Base-by-base conservation (phyloP, 2,113 vertebrate genomes). In the Piprites chloris region DNA sequence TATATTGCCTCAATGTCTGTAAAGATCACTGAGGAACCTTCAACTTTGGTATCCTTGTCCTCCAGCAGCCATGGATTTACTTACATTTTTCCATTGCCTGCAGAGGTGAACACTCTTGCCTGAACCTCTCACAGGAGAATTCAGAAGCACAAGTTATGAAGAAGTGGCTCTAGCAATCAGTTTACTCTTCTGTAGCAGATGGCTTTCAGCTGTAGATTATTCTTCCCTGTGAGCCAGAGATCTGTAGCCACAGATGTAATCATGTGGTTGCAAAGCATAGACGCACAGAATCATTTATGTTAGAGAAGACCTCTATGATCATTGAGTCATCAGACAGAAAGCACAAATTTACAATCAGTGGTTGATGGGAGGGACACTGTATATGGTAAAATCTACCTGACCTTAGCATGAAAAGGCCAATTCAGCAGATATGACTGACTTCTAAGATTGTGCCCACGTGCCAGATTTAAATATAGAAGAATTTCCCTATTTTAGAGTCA, bases 41-140 rank as follows among this genome's bases (percentile, higher is more conserved):
- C 67, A 72, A 0, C 11, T 61, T 55, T 21, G 37, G 2, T 47
- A 52, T 30, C 33, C 35, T 58, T 0, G 0, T 77, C 17, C 41
- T 65, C 13, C 49, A 33, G 10, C 28, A 80, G 26, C 24, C 65
- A 4, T 61, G 44, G 27, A 41, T 90, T 87, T 95, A 13, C 13
- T 75, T 79, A 46, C 5, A 5, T 71, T 75, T 82, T 85, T 63
- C 12, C 16, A 1, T 47, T 88, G 72, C 58, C 11, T 7, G 9
- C 41, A 88, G 82, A 79, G 14, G 30, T 73, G 72, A 53, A 33
- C 14, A 2, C 12, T 71, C 9, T 33, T 72, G 33, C 39, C 30
- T 21, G 15, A 35, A 47, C 47, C 14, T 39, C 44, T 76, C 22
- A 6, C 42, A 81, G 30, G 50, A 58, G 37, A 12, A 47, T 56